A percentile compares a stretch with the other conserved stretches of the same genome.
Evolutionary conservation across 2,113 vertebrate species (phyloP).

Genomic region (Podocnemis expansa): DNA sequence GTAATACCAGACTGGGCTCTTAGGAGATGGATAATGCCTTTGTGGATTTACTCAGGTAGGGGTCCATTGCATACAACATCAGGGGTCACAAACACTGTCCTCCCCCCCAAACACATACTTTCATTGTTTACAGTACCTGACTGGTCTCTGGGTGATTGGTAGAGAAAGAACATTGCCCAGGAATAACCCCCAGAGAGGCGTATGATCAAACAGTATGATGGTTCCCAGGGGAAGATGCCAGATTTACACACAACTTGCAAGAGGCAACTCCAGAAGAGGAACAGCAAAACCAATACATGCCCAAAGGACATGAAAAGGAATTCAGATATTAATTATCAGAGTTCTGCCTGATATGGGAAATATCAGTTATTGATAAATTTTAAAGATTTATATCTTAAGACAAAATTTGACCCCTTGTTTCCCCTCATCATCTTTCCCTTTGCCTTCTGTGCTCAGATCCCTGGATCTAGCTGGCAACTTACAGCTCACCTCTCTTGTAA

Average conservation of each 20-base stretch:
- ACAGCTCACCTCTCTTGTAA: neutral
- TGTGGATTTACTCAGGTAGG: neutral
- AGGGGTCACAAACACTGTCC: neutral
- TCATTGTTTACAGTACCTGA: neutral
- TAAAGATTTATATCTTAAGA: neutral
- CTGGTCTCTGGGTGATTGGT: neutral
- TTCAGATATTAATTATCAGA: neutral
- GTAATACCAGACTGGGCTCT: neutral
- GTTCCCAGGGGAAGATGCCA: neutral
- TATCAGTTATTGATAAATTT: neutral
- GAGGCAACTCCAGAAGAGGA: neutral
- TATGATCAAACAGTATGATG: neutral
- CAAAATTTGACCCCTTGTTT: neutral
- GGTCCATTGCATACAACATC: neutral
- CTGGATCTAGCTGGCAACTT: neutral
- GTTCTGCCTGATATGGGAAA: neutral
- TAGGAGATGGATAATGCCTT: neutral
- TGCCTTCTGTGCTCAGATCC: neutral
- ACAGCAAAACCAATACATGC: neutral
- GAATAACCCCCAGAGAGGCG: neutral
- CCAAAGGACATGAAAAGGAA: neutral
- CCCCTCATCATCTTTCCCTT: neutral
- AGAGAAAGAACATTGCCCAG: neutral
- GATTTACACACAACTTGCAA: neutral
- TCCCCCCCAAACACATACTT: neutral